phyloP scores from a whole-genome alignment of 2,113 vertebrate species.

The Triplophysa dalaica region DNA sequence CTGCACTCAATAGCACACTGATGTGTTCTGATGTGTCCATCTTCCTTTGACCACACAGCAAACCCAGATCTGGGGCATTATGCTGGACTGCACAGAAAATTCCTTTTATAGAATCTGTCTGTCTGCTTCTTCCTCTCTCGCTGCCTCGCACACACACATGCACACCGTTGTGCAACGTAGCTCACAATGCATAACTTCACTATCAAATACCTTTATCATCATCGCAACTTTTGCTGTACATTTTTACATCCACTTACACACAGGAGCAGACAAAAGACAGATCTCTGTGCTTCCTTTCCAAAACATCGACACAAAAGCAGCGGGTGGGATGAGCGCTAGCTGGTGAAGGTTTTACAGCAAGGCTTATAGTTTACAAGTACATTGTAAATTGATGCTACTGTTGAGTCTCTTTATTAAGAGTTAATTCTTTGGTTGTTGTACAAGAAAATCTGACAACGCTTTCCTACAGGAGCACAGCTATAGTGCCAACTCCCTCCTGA shows the following conservation, averaged over 20 bases:
- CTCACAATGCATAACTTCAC: conserved; percentile 6
- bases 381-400: conserved; percentile 6
- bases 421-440: background rate
- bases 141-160: background rate
- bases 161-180: background rate
- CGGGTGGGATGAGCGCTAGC: background rate
- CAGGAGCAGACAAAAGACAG: conserved; percentile 10
- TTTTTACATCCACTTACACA: conserved; percentile 8
- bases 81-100: background rate
- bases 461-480: background rate
- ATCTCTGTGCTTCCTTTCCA: background rate
- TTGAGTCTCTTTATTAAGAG: background rate
- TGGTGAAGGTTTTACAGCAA: background rate
- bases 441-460: conserved; percentile 9
- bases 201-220: background rate
- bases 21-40: conserved; percentile 38
- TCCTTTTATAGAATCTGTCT: conserved; percentile 37
- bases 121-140: conserved; percentile 12
- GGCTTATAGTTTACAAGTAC: conserved; percentile 8
- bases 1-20: conserved; percentile 18
- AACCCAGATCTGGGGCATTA: conserved; percentile 31
- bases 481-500: background rate
- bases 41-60: conserved; percentile 23
- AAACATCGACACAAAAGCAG: background rate
- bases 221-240: background rate